Evolutionary conservation across 2,888 invertebrate species (phyloP).

Genomic region (Pheosia tremula): DNA sequence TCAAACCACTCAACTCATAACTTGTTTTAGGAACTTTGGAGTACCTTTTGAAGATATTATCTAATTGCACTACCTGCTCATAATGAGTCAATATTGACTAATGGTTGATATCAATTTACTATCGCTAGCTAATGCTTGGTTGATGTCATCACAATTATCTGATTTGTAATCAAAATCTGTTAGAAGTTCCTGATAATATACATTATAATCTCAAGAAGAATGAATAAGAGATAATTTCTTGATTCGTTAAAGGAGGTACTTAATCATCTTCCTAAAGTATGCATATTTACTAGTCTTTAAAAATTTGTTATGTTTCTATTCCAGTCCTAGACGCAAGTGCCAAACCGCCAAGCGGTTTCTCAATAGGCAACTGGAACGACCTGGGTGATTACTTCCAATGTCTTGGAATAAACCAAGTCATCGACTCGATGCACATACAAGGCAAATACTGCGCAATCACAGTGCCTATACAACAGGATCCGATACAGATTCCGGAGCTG

Average conservation of each 20-base stretch:
- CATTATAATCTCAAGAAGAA: too few species aligned
- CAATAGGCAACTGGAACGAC: constrained; percentile 63
- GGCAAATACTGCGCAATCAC: constrained; percentile 73
- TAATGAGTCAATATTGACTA: too few species aligned
- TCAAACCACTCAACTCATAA: too few species aligned
- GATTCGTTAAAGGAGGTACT: too few species aligned
- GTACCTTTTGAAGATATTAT: too few species aligned
- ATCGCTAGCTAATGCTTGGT: neutral
- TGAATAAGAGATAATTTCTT: too few species aligned
- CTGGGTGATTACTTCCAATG: constrained; percentile 69
- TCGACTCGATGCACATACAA: constrained; percentile 49
- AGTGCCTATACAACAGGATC: constrained; percentile 44
- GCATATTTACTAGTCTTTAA: neutral
- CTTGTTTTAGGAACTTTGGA: too few species aligned
- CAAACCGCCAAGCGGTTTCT: constrained; percentile 66
- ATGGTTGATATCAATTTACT: too few species aligned
- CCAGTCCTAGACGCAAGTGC: constrained; percentile 74
- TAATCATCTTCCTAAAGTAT: neutral
- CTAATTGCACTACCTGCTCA: too few species aligned
- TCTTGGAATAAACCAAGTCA: constrained; percentile 43
- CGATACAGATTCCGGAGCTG: constrained; percentile 26
- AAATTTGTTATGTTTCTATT: constrained; percentile 12
- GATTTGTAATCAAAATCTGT: too few species aligned
- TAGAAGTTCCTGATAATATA: too few species aligned
- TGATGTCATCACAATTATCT: neutral